Evolutionary conservation across 2,797 vertebrate species (phyloP).

Genomic region (Cyclura pinguis): DNA sequence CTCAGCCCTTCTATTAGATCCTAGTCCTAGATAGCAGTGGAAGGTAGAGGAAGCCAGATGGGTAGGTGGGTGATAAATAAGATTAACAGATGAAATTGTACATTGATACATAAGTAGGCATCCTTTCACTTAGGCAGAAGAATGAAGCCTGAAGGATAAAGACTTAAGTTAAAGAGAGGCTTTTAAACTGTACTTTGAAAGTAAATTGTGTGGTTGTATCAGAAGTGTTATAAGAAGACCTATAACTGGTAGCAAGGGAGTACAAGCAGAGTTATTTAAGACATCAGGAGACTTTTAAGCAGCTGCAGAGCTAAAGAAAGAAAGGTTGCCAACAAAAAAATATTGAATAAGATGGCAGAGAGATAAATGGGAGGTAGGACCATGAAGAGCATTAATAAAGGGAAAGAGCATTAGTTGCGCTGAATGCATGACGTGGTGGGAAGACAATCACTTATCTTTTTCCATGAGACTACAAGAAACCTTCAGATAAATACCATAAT

Average conservation of each 20-base stretch:
- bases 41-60: neutral
- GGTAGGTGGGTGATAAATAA: neutral
- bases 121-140: neutral
- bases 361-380: neutral
- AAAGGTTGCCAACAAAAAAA: neutral
- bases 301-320: neutral
- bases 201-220: neutral
- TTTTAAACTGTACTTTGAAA: neutral
- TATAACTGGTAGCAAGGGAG: neutral
- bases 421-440: neutral
- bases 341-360: slow-evolving; percentile 2
- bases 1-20: too few relatives aligned
- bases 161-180: neutral
- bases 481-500: neutral
- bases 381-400: neutral
- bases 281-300: neutral
- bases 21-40: neutral
- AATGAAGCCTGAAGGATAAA: neutral
- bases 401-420: neutral
- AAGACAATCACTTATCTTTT: neutral
- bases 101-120: neutral
- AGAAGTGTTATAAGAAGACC: neutral
- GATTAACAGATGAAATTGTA: neutral
- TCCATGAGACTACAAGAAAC: neutral
- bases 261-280: neutral